These are phyloP conservation scores for Carposina sasakii DNA, from an alignment of 1,140 invertebrate genomes.

Conservation along the genomic window DNA sequence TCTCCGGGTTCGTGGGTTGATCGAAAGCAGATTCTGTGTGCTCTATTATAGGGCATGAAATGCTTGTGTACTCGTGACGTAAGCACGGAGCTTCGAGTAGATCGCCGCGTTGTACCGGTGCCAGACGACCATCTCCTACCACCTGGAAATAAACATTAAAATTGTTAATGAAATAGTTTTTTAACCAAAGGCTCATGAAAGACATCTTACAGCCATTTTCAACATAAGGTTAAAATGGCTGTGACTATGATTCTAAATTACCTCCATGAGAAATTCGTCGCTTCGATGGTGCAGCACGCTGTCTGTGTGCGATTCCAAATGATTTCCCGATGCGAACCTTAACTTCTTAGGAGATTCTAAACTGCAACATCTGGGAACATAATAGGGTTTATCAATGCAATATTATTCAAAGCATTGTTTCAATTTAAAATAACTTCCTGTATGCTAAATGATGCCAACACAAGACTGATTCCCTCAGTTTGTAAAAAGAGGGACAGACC, in stretches of 20 bases:
- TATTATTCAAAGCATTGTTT: too few relatives aligned
- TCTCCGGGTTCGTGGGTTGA: too few relatives aligned
- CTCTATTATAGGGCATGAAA: slow-evolving; percentile 64
- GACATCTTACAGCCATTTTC: too few relatives aligned
- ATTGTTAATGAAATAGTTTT: too few relatives aligned
- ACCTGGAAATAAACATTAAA: slow-evolving; percentile 30
- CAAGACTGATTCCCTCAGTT: too few relatives aligned
- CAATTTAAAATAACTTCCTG: too few relatives aligned
- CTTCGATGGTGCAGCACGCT: slow-evolving; percentile 68
- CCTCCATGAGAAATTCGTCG: slow-evolving; percentile 75
- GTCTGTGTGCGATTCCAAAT: slow-evolving; percentile 77
- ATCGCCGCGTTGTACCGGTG: slow-evolving; percentile 34
- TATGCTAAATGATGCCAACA: too few relatives aligned
- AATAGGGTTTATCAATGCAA: too few relatives aligned
- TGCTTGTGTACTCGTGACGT: slow-evolving; percentile 54
- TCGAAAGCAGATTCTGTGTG: slow-evolving; percentile 27
- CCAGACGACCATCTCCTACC: slow-evolving; percentile 43
- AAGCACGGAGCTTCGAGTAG: slow-evolving; percentile 53
- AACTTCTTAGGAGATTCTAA: slow-evolving; percentile 86
- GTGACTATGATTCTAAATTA: too few relatives aligned
- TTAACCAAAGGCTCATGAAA: background rate
- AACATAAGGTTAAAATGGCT: too few relatives aligned
- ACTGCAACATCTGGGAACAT: slow-evolving; percentile 77
- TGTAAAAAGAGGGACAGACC: too few relatives aligned
- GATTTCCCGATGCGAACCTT: slow-evolving; percentile 81